phyloP scores from a whole-genome alignment of 1,140 invertebrate species.

The Semibalanus balanoides region DNA sequence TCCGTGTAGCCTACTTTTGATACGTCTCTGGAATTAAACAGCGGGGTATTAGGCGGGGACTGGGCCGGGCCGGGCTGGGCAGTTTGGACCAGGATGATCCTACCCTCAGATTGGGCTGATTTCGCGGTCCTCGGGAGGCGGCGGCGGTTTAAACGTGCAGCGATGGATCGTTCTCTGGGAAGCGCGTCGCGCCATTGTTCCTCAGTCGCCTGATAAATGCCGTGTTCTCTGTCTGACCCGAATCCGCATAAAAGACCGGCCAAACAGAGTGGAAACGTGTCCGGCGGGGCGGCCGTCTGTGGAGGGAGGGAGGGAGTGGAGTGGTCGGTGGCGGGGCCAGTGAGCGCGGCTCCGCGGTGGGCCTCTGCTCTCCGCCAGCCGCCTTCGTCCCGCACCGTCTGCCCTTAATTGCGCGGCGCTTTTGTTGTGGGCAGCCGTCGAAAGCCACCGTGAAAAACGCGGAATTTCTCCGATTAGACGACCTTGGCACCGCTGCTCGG shows the following conservation, averaged over 20 bases:
- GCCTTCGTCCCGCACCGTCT: neutral
- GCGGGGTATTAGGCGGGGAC: neutral
- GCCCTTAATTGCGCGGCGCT: neutral
- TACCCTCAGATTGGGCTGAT: neutral
- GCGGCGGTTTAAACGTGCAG: neutral
- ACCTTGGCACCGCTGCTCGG: neutral
- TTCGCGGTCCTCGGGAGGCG: neutral
- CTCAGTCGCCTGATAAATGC: neutral
- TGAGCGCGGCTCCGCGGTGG: no score
- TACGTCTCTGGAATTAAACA: neutral
- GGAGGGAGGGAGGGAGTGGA: no score
- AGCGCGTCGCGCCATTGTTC: neutral
- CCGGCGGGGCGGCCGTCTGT: no score
- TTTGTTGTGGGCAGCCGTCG: neutral
- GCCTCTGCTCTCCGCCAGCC: no score
- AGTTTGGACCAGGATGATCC: no score
- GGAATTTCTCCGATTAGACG: neutral
- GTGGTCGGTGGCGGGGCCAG: neutral
- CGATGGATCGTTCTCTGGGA: no score
- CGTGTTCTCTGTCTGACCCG: neutral
- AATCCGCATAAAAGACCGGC: neutral
- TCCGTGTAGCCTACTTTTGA: neutral
- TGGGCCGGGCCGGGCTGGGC: neutral
- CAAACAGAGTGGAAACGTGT: neutral
- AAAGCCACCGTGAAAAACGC: neutral